Conservation (phyloP, 2,888 invertebrate species). For the Drosophila ustulata region DNA sequence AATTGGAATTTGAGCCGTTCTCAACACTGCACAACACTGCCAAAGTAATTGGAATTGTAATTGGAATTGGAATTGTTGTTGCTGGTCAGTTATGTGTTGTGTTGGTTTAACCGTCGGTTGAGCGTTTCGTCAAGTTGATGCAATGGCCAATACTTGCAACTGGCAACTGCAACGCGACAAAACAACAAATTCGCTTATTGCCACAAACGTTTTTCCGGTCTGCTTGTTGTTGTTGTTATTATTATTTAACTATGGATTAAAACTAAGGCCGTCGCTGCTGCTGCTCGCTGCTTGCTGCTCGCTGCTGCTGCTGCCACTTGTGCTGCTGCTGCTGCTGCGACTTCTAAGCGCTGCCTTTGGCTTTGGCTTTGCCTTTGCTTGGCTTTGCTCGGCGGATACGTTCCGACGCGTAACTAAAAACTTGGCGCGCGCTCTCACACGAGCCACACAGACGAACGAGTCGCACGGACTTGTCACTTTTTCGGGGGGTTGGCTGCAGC, state of each 20-base stretch:
- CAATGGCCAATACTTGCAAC: slow-evolving; percentile 48
- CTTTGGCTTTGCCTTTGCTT: slow-evolving; percentile 49
- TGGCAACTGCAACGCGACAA: slow-evolving; percentile 49
- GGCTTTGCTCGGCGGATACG: slow-evolving; percentile 68
- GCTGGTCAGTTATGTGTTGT: slow-evolving; percentile 19
- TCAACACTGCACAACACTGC: slow-evolving; percentile 34
- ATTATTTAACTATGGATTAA: slow-evolving; percentile 52
- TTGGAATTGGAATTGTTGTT: slow-evolving; percentile 16
- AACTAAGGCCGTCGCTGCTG: slow-evolving; percentile 68
- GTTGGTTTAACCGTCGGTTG: slow-evolving; percentile 37
- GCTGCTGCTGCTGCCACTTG: slow-evolving; percentile 26
- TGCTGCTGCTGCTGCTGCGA: slow-evolving; percentile 51
- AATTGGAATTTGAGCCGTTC: slow-evolving; percentile 20
- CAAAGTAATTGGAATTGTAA: neutral
- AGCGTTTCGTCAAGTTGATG: slow-evolving; percentile 40
- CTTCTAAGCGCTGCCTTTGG: slow-evolving; percentile 70
- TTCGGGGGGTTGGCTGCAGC: slow-evolving; percentile 64
- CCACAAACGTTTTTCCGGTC: slow-evolving; percentile 61
- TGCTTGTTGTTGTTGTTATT: slow-evolving; percentile 41
- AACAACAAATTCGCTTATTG: slow-evolving; percentile 45
- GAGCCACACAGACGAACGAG: slow-evolving; percentile 72
- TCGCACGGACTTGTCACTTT: slow-evolving; percentile 60
- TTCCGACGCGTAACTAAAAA: slow-evolving; percentile 80
- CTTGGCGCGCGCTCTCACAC: slow-evolving; percentile 80
- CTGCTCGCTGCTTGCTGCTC: slow-evolving; percentile 26